Percentiles rank a stretch among this genome's conserved stretches.
phyloP scores from a whole-genome alignment of 2,888 invertebrate genomes.

The Eulithis testata region DNA sequence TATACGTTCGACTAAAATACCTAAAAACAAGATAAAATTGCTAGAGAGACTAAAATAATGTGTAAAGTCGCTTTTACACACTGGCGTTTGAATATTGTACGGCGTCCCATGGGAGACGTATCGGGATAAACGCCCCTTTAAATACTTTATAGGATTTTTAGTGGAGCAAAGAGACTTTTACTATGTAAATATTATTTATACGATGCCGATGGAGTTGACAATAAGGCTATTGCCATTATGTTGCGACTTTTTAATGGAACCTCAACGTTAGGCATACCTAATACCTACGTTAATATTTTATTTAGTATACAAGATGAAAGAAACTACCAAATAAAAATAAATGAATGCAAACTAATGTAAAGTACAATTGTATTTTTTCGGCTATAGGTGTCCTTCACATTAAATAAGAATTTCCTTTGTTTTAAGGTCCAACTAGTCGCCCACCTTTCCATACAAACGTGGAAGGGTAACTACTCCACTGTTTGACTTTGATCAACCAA shows the following conservation, averaged over 20 bases:
- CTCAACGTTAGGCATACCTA: too few species aligned
- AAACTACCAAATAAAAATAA: too few species aligned
- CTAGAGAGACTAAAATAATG: conserved; percentile 10
- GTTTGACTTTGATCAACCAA: too few species aligned
- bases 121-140: conserved; percentile 70
- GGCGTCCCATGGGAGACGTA: conserved; percentile 69
- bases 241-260: too few species aligned
- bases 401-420: too few species aligned
- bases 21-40: neutral
- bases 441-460: too few species aligned
- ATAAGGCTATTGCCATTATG: conserved; percentile 22
- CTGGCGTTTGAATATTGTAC: conserved; percentile 72
- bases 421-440: too few species aligned
- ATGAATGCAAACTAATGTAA: too few species aligned
- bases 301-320: too few species aligned
- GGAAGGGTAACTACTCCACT: too few species aligned
- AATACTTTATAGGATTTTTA: conserved; percentile 67
- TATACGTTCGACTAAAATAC: too few species aligned
- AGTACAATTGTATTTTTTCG: neutral
- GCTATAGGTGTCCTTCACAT: neutral
- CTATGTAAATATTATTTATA: conserved; percentile 16
- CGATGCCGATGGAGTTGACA: conserved; percentile 20
- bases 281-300: too few species aligned
- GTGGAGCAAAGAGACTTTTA: conserved; percentile 50
- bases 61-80: conserved; percentile 60